These are phyloP conservation scores for Leucoma salicis DNA, from an alignment of 2,888 invertebrate species.

Conservation along the genomic window DNA sequence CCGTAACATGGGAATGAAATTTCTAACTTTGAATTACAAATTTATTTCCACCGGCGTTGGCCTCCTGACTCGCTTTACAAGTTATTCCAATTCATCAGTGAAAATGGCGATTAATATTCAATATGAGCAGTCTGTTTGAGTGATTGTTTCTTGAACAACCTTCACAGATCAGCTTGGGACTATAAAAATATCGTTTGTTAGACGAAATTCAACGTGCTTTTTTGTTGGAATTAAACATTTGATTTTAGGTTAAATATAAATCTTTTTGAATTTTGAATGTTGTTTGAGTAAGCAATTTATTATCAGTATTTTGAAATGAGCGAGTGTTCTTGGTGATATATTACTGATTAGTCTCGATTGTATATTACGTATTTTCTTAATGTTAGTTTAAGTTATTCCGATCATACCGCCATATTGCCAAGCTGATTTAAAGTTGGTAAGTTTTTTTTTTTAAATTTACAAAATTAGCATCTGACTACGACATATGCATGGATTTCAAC, in stretches of 20 bases:
- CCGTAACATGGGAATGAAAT: conserved; percentile 75
- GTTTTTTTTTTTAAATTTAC: too few relatives aligned
- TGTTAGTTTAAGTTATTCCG: too few relatives aligned
- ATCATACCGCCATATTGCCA: too few relatives aligned
- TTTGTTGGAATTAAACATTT: conserved; percentile 57
- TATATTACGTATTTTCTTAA: too few relatives aligned
- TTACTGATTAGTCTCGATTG: too few relatives aligned
- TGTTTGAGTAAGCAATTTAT: too few relatives aligned
- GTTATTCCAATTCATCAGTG: conserved; percentile 76
- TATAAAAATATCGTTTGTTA: conserved; percentile 64
- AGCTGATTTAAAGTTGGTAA: too few relatives aligned
- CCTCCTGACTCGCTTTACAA: conserved; percentile 63
- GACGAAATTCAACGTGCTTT: conserved; percentile 54
- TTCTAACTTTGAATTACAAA: conserved; percentile 81
- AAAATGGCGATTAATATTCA: conserved; percentile 80
- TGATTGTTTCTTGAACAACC: conserved; percentile 70
- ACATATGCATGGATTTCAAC: too few relatives aligned
- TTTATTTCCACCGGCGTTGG: conserved; percentile 70
- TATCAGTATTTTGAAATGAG: too few relatives aligned
- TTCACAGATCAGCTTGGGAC: conserved; percentile 56
- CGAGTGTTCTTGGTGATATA: too few relatives aligned
- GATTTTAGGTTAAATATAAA: conserved; percentile 57
- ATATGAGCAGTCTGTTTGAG: conserved; percentile 78
- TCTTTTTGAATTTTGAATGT: too few relatives aligned
- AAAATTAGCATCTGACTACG: too few relatives aligned